Conservation (phyloP, 1,140 invertebrate species). For the Rhagoletis zephyria region DNA sequence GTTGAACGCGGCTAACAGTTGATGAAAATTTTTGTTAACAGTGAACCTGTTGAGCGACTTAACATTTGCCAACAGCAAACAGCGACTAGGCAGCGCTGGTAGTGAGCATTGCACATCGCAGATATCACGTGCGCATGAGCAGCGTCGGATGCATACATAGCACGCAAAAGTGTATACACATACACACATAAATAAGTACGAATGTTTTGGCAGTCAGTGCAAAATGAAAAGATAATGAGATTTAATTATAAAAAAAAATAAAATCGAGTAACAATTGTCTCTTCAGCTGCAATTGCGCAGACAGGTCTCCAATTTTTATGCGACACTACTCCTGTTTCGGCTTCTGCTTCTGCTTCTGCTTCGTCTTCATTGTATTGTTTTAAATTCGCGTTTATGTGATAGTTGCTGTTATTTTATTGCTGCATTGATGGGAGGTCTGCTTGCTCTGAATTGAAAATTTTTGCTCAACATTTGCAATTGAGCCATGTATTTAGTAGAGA, state of each 20-base stretch:
- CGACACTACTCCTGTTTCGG: slow-evolving; percentile 22
- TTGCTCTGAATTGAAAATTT: slow-evolving; percentile 30
- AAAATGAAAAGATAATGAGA: background rate
- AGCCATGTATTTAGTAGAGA: background rate
- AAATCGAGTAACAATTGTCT: slow-evolving; percentile 27
- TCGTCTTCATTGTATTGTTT: background rate
- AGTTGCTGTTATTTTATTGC: background rate
- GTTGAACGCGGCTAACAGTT: background rate
- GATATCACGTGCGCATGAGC: background rate
- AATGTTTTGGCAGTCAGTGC: background rate
- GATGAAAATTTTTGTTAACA: background rate
- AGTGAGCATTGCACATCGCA: background rate
- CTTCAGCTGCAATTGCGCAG: background rate
- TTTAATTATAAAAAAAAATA: background rate
- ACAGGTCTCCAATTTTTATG: background rate
- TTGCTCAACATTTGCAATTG: slow-evolving; percentile 33
- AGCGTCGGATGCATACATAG: background rate
- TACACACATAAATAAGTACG: background rate
- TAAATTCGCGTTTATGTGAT: background rate
- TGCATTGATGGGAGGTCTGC: background rate
- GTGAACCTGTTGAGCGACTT: background rate
- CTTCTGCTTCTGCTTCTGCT: background rate
- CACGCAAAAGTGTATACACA: background rate
- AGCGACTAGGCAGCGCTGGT: background rate
- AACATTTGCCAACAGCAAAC: background rate